phyloP scores from a whole-genome alignment of 2,113 vertebrate genomes.

The Anguilla japonica region DNA sequence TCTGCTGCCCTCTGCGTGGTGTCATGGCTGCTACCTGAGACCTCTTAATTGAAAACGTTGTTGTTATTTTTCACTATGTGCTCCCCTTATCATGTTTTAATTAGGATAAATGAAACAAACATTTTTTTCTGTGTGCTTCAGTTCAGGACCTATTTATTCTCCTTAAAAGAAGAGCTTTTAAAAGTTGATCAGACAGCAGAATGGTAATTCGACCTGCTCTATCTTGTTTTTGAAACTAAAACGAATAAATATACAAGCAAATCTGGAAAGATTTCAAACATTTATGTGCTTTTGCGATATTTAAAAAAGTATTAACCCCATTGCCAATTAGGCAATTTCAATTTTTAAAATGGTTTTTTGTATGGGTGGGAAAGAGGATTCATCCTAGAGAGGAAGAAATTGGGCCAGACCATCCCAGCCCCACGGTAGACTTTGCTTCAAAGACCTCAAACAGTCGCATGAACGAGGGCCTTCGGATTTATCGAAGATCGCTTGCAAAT shows the following conservation, averaged over 20 bases:
- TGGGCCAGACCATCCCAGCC: no score
- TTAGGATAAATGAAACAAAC: not conserved
- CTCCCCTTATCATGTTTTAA: conserved; percentile 14
- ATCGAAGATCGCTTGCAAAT: not conserved
- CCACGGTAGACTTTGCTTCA: not conserved
- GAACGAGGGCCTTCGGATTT: not conserved
- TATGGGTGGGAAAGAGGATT: no score
- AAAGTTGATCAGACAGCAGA: not conserved
- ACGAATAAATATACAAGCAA: no score
- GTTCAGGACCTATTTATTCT: not conserved
- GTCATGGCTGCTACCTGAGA: conserved; percentile 1
- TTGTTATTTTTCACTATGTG: not conserved
- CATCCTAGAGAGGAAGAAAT: no score
- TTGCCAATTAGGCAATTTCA: no score
- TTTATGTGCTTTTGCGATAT: no score
- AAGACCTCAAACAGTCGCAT: not conserved
- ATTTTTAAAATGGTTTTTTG: no score
- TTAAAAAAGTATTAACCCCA: no score
- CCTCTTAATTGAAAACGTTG: not conserved
- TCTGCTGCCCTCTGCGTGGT: not conserved
- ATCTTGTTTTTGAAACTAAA: not conserved
- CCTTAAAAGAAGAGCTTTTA: not conserved
- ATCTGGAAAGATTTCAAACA: no score
- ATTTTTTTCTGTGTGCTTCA: not conserved
- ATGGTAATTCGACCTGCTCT: not conserved